Percentiles rank a stretch among this genome's conserved stretches.
Conservation (phyloP, 2,113 vertebrate species). For the Amazona vittata region DNA sequence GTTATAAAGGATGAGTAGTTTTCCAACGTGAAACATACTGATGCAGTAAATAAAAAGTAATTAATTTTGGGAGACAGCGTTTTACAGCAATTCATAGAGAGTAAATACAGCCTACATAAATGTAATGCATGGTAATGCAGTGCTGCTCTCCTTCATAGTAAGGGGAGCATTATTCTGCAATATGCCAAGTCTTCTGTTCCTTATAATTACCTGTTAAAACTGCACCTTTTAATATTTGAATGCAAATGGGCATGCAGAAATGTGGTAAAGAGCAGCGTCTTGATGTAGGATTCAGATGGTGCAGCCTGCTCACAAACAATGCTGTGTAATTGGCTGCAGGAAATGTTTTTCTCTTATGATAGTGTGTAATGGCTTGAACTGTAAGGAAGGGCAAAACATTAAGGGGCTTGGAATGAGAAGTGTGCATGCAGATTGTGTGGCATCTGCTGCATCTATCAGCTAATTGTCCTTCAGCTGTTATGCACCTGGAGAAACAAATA, state of each 20-base stretch:
- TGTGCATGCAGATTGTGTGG: constrained; percentile 3
- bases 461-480: not conserved
- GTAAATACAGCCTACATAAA: not conserved
- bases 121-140: not conserved
- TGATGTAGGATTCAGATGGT: not conserved
- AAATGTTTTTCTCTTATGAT: constrained; percentile 53
- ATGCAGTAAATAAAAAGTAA: not conserved
- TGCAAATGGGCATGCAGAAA: constrained; percentile 26
- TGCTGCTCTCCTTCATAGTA: not conserved
- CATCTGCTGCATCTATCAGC: not conserved
- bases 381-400: not conserved
- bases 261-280: not conserved
- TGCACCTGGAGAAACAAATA: not conserved
- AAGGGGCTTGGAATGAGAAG: not conserved
- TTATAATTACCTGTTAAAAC: not conserved
- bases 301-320: not conserved
- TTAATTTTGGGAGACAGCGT: not conserved
- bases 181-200: not conserved
- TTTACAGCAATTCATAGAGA: not conserved
- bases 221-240: constrained; percentile 12
- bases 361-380: not conserved
- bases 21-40: not conserved
- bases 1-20: not conserved
- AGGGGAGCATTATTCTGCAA: not conserved
- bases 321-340: constrained; percentile 28